Base-by-base conservation (phyloP, 2,888 invertebrate species). In the Drosophila tanythrix region DNA sequence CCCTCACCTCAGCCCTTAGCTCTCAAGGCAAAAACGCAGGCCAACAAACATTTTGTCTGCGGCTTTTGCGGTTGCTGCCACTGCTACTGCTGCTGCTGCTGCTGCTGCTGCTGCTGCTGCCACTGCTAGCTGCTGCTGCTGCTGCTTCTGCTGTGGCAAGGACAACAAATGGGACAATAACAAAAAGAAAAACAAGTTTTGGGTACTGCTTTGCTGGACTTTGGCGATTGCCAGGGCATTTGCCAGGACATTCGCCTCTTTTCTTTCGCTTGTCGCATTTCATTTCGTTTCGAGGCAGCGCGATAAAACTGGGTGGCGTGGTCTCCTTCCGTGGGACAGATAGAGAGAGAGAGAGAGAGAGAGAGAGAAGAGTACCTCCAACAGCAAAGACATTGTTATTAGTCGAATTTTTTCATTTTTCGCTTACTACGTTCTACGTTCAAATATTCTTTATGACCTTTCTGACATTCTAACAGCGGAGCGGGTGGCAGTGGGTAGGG, bases 251-350 rank as follows among this genome's bases (percentile, higher is more conserved):
- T 72, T 85, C 67, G 70, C 83, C 57, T 56, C 36, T 29, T 38
- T 10, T n/a, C n/a, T 36, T 13, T 21, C 29, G 31, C 25, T 53
- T n/a, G 53, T 56, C 59, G 33, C 60, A 65, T 67, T 69, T 76
- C 50, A 55, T 61, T 67, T 67, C 56, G 56, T 53, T 68, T 72
- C 63, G 40, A 11, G 38, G 7, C 7, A 29, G 25, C 50, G 64
- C 82, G 84, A 82, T 80, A 68, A 87, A 87, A 84, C 76, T 72
- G 75, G 35, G 71, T 68, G 71, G 84, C 80, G 87, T 77, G 77
- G 75, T 46, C 63, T 50, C 40, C 8, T 48, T 4, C 10, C 36
- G 31, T 43, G 25, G 10, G 8, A 40, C 36, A 27, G 36, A 48
- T 15, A 8, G 15, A 18, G 29, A 50, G 10, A 29, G 11, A 18